phyloP scores from a whole-genome alignment of 2,113 vertebrate species.

The Odontophorus gujanensis region DNA sequence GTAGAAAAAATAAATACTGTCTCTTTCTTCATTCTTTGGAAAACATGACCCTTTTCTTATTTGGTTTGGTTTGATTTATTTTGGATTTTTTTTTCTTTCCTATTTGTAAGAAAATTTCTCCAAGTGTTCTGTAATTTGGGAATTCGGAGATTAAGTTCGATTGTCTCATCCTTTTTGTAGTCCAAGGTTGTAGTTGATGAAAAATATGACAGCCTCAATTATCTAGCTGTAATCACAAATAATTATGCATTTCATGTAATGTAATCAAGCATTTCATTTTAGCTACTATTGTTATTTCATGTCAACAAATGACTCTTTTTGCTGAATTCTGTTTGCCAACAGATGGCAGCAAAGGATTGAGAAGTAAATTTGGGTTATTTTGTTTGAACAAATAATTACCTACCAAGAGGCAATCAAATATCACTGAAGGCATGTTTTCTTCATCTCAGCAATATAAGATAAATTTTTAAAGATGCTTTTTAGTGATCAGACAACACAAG shows the following conservation, averaged over 20 bases:
- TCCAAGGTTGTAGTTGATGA: background rate
- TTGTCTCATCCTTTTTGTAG: background rate
- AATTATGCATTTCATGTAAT: background rate
- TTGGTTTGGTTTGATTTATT: background rate
- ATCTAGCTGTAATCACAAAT: background rate
- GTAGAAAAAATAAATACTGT: background rate
- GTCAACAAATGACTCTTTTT: background rate
- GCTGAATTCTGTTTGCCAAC: constrained; percentile 1
- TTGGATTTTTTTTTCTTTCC: background rate
- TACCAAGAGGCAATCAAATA: constrained; percentile 72
- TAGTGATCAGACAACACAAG: constrained; percentile 51
- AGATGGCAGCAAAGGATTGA: constrained; percentile 78
- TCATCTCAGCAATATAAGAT: constrained; percentile 55
- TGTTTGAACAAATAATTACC: constrained; percentile 67
- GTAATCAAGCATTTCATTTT: background rate
- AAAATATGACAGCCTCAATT: background rate
- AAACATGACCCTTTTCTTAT: background rate
- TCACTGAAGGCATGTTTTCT: constrained; percentile 69
- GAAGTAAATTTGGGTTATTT: background rate
- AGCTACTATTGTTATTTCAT: background rate
- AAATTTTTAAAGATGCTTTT: constrained; percentile 71
- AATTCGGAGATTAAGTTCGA: background rate
- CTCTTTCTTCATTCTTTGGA: background rate
- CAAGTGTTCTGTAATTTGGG: background rate
- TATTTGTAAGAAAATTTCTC: background rate